Evolutionary conservation across 2,888 invertebrate genomes (phyloP).

Genomic region (Meteorus cinctellus): DNA sequence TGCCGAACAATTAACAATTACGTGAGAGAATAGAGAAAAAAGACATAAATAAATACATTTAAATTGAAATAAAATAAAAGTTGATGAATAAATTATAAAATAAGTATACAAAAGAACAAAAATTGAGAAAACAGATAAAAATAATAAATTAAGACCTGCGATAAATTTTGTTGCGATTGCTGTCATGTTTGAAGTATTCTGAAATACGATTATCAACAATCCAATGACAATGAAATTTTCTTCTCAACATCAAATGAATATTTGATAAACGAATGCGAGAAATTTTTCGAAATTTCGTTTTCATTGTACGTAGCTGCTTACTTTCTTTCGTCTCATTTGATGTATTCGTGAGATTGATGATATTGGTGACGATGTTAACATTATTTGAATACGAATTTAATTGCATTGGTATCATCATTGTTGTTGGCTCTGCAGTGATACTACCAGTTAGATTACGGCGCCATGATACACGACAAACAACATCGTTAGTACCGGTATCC

Average conservation of each 20-base stretch:
- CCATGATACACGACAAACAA: slow-evolving; percentile 52
- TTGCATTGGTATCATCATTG: slow-evolving; percentile 13
- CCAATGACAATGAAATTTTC: not conserved
- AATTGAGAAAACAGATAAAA: not conserved
- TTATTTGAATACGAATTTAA: slow-evolving; percentile 1
- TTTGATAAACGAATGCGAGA: not conserved
- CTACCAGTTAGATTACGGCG: slow-evolving; percentile 39
- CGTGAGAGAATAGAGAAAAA: not conserved
- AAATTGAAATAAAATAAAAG: not conserved
- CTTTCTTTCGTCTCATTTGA: slow-evolving; percentile 39
- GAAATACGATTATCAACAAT: not conserved
- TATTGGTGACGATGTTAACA: slow-evolving; percentile 33
- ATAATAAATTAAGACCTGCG: not conserved
- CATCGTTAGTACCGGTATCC: slow-evolving; percentile 45
- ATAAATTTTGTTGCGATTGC: slow-evolving; percentile 4
- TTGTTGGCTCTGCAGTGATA: slow-evolving; percentile 13
- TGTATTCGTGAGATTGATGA: slow-evolving; percentile 35
- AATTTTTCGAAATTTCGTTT: not conserved
- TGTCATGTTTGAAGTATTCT: not conserved
- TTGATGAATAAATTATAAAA: not conserved
- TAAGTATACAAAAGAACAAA: not conserved
- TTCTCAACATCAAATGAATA: not conserved
- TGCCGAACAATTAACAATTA: not conserved
- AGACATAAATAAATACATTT: slow-evolving; percentile 4
- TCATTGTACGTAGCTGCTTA: slow-evolving; percentile 35